These are phyloP conservation scores for Sterrhoptilus dennistouni DNA, from an alignment of 2,113 vertebrate genomes.

Conservation along the genomic window DNA sequence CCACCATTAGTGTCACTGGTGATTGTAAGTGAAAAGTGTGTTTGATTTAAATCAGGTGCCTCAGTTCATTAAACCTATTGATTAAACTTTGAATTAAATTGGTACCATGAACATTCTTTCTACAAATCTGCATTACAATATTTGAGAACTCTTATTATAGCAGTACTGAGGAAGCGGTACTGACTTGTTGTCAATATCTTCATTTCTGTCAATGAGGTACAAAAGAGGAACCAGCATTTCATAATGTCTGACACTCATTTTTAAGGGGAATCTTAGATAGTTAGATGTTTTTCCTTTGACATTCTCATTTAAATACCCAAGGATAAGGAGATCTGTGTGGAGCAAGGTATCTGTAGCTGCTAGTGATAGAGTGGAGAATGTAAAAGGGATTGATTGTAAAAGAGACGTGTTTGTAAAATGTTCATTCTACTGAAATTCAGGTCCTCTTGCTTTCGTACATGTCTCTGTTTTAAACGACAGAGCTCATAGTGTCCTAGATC, in stretches of 20 bases:
- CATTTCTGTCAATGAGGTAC: fast-evolving
- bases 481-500: not conserved
- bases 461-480: not conserved
- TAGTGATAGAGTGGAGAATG: not conserved
- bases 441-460: not conserved
- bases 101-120: not conserved
- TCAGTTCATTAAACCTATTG: not conserved
- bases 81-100: not conserved
- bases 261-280: not conserved
- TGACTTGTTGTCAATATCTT: not conserved
- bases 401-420: not conserved
- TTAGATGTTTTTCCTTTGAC: not conserved
- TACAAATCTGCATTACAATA: not conserved
- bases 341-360: not conserved
- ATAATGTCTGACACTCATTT: not conserved
- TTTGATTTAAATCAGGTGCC: not conserved
- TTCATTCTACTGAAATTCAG: not conserved
- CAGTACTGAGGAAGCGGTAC: not conserved
- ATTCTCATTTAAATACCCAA: not conserved
- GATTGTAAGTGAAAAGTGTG: not conserved
- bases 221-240: not conserved
- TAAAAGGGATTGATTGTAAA: not conserved
- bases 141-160: not conserved
- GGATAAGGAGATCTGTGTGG: not conserved
- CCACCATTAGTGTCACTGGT: not conserved